These are phyloP conservation scores for Tillus elongatus DNA, from an alignment of 2,888 invertebrate genomes.

Conservation along the genomic window DNA sequence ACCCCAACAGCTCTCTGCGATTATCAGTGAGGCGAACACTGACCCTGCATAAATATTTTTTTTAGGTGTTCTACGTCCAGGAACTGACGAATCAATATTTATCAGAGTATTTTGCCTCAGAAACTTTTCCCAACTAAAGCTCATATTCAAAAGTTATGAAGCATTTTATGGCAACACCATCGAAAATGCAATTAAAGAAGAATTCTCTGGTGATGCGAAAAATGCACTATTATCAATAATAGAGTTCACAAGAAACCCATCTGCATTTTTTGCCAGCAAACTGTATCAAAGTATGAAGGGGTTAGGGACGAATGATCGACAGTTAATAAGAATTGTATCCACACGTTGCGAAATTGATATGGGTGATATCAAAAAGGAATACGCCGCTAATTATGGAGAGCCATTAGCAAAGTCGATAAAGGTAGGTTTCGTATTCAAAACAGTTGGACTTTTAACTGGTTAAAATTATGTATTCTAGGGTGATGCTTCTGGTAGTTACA, in stretches of 20 bases:
- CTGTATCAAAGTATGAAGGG: slow-evolving; percentile 81
- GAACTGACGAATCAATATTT: slow-evolving; percentile 77
- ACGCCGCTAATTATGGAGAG: slow-evolving; percentile 61
- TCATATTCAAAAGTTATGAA: slow-evolving; percentile 54
- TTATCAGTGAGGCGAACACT: too few species aligned
- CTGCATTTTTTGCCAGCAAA: slow-evolving; percentile 73
- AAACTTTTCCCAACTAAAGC: slow-evolving; percentile 51
- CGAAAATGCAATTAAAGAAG: slow-evolving; percentile 64
- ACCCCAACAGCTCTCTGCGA: too few species aligned
- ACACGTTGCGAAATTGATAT: slow-evolving; percentile 75
- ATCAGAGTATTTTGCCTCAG: slow-evolving; percentile 71
- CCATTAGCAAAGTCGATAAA: slow-evolving; percentile 66
- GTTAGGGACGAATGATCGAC: slow-evolving; percentile 74
- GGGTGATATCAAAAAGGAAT: slow-evolving; percentile 69
- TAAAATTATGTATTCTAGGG: too few species aligned
- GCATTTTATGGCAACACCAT: slow-evolving; percentile 64
- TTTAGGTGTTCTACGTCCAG: slow-evolving; percentile 48
- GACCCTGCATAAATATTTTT: not conserved
- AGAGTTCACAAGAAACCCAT: slow-evolving; percentile 65
- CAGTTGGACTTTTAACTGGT: too few species aligned
- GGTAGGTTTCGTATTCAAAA: too few species aligned
- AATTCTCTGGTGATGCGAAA: slow-evolving; percentile 72
- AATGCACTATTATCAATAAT: slow-evolving; percentile 70
- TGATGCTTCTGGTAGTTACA: slow-evolving; percentile 76
- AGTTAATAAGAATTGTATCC: slow-evolving; percentile 72